Conservation (phyloP, 2,113 vertebrate genomes). For the Diadophis punctatus region DNA sequence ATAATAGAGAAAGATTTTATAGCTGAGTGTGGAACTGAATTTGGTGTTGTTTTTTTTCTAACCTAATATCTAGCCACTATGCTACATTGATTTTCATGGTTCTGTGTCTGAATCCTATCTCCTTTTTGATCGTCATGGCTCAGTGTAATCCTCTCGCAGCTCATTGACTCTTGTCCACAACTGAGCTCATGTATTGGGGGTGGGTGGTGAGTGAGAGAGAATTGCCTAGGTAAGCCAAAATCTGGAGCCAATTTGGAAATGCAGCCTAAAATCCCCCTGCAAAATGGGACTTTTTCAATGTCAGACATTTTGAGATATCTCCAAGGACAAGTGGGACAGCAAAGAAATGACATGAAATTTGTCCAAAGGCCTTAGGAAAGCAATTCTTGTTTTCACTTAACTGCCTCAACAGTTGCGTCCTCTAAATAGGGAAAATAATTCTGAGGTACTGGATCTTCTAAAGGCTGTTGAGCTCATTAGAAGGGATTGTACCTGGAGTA, state of each 20-base stretch:
- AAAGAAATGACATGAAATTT: neutral
- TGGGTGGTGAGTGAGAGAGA: neutral
- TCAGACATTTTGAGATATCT: neutral
- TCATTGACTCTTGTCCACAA: neutral
- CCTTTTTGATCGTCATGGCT: neutral
- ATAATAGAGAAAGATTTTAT: neutral
- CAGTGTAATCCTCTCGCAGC: neutral
- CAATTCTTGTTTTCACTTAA: neutral
- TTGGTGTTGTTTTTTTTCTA: neutral
- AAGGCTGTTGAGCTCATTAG: neutral
- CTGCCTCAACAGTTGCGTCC: neutral
- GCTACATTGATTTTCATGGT: neutral
- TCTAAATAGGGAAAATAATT: neutral
- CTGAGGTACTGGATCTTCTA: neutral
- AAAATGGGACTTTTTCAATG: neutral
- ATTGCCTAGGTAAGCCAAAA: neutral
- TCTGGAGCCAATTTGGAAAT: neutral
- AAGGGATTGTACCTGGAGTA: neutral
- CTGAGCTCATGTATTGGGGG: neutral
- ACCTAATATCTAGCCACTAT: neutral
- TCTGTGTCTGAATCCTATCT: neutral
- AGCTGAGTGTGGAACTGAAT: neutral
- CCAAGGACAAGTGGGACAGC: neutral
- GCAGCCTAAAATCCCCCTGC: neutral
- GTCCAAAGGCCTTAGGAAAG: neutral